These are phyloP conservation scores for Perca schrenkii DNA, from an alignment of 2,113 vertebrate genomes.

Conservation along the genomic window DNA sequence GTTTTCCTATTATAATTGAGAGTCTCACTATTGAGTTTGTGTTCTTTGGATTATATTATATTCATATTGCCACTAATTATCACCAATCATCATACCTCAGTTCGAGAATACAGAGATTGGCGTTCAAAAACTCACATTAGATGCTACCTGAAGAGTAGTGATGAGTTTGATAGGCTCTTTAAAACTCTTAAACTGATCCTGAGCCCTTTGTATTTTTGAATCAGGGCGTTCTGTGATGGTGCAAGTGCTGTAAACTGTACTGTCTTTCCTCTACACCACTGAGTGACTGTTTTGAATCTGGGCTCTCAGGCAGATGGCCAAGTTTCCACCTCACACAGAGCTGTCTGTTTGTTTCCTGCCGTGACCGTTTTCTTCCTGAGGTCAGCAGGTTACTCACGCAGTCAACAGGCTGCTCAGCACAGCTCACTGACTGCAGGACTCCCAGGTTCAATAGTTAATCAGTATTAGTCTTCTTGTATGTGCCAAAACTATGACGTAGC, in stretches of 20 bases:
- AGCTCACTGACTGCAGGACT: constrained; percentile 24
- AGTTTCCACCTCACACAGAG: constrained; percentile 53
- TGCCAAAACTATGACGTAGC: constrained; percentile 26
- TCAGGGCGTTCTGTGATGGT: constrained; percentile 12
- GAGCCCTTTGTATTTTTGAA: constrained; percentile 5
- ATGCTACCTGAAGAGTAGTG: background rate
- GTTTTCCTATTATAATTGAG: background rate
- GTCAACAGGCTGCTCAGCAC: constrained; percentile 14
- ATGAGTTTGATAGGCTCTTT: background rate
- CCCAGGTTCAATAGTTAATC: constrained; percentile 55
- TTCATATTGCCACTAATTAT: background rate
- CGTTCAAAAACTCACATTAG: background rate
- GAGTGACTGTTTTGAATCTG: constrained; percentile 53
- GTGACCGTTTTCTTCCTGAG: constrained; percentile 46
- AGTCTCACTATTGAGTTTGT: background rate
- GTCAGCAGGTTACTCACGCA: constrained; percentile 60
- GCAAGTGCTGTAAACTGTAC: background rate
- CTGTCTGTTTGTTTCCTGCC: constrained; percentile 57
- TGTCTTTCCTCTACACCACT: background rate
- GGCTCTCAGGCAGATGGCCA: constrained; percentile 46
- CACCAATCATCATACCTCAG: background rate
- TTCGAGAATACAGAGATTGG: background rate
- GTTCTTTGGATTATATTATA: background rate
- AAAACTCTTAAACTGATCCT: background rate
- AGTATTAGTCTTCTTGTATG: constrained; percentile 43